These are phyloP conservation scores for Meandrina meandrites DNA, from an alignment of 92 coral and sea anemone genomes.

Conservation along the genomic window DNA sequence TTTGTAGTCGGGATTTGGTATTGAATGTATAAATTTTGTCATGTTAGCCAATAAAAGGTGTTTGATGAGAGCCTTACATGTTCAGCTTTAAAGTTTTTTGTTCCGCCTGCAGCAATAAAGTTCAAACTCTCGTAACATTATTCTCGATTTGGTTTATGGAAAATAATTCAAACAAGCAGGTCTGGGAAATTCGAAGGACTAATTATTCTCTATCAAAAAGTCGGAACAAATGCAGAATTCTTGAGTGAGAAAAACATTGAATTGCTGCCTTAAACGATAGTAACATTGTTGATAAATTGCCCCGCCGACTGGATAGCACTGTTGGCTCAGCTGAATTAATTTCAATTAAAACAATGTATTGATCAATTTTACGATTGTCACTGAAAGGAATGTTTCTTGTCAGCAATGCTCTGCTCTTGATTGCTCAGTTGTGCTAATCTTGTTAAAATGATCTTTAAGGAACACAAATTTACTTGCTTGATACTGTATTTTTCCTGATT, in stretches of 20 bases:
- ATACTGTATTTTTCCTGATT: neutral
- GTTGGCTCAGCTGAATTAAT: neutral
- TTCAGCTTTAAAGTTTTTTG: neutral
- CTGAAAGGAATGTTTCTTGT: neutral
- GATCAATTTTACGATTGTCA: neutral
- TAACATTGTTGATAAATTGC: neutral
- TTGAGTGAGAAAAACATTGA: neutral
- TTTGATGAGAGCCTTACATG: neutral
- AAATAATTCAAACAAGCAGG: no score
- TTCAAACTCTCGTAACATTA: neutral
- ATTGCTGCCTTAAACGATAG: neutral
- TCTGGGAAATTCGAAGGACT: no score
- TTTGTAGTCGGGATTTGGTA: no score
- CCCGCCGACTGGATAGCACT: neutral
- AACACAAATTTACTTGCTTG: neutral
- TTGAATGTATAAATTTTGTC: no score
- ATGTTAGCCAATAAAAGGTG: neutral
- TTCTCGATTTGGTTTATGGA: no score
- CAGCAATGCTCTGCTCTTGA: neutral
- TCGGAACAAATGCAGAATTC: no score
- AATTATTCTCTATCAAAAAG: no score
- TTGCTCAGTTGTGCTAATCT: neutral
- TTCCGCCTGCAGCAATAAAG: neutral
- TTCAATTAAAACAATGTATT: neutral
- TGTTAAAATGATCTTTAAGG: no score